These are phyloP conservation scores for Catocala fraxini DNA, from an alignment of 2,888 invertebrate species.

Conservation along the genomic window DNA sequence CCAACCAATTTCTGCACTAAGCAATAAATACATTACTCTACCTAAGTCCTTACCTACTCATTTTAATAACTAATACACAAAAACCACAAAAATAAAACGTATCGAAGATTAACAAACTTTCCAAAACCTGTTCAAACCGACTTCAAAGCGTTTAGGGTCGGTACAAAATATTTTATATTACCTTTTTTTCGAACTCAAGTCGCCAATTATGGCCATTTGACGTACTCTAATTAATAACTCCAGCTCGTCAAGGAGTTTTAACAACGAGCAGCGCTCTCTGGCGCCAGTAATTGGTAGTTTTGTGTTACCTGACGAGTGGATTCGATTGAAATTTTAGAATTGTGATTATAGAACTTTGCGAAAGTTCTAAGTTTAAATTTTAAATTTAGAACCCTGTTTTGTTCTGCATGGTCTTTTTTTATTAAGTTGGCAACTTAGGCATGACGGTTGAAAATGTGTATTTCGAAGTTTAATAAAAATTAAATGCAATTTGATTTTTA, in stretches of 20 bases:
- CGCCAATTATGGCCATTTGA: slow-evolving; percentile 44
- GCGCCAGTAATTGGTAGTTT: slow-evolving; percentile 48
- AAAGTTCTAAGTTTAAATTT: neutral
- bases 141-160: slow-evolving; percentile 9
- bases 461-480: no score
- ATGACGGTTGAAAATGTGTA: no score
- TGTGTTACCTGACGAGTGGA: slow-evolving; percentile 33
- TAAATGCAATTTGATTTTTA: no score
- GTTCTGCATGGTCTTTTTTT: no score
- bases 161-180: slow-evolving; percentile 17
- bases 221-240: slow-evolving; percentile 48
- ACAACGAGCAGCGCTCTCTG: slow-evolving; percentile 17
- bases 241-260: slow-evolving; percentile 42
- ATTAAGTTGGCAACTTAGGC: no score
- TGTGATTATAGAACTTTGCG: slow-evolving; percentile 31
- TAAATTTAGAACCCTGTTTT: no score
- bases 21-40: no score
- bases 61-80: neutral
- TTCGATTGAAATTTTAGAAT: slow-evolving; percentile 41
- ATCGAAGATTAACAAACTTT: slow-evolving; percentile 26
- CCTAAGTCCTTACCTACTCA: no score
- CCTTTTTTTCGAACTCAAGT: slow-evolving; percentile 35
- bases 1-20: no score
- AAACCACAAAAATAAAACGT: neutral
- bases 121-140: slow-evolving; percentile 50